Evolutionary conservation across 2,888 invertebrate genomes (phyloP), one percentile per base, ranked within the genome.

Genomic region (Boloria selene): DNA sequence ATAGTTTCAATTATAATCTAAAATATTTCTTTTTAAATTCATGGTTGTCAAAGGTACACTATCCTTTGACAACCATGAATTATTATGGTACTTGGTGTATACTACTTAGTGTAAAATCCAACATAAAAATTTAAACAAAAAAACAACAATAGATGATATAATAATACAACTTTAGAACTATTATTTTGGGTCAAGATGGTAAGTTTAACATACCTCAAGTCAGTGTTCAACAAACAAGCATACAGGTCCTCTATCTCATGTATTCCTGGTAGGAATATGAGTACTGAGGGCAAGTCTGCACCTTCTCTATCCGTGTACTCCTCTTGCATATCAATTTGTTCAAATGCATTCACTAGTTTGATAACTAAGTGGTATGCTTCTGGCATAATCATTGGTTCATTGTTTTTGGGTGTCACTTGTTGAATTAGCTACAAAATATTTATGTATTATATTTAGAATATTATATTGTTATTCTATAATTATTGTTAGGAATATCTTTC

Each of bases 251-350:
- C 96, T 66, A 98, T 98, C 91, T 98, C 98, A 75, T 94, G 89
- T 61, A 97, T 94, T 54, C 98, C 98, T 0, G 98, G 98, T 71
- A 99, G 84, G 84, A 99, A 99, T 62, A 98, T 94, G 0, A 99
- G 92, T 18, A 98, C 96, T 2, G 97, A 96, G 0, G 95, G 80
- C 68, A 90, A 70, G 67, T 83, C 86, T 0, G 78, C 83, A 62
- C 77, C 76, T 1, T 73, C 72, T 45, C 79, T 76, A 56, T 88
- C 80, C 0, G 68, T 69, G 49, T 80, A 81, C 7, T 90, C 89
- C 65, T 94, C 93, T 6, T 80, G 73, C 54, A 79, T 80, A 75
- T 95, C 96, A 22, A 96, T 86, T 4, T 82, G 84, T 77, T 96
- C 95, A 75, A 97, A 95, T 2, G 94, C 90, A 64, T 92, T 87